phyloP scores from a whole-genome alignment of 2,888 invertebrate genomes.

The Rhodophaea formosa region DNA sequence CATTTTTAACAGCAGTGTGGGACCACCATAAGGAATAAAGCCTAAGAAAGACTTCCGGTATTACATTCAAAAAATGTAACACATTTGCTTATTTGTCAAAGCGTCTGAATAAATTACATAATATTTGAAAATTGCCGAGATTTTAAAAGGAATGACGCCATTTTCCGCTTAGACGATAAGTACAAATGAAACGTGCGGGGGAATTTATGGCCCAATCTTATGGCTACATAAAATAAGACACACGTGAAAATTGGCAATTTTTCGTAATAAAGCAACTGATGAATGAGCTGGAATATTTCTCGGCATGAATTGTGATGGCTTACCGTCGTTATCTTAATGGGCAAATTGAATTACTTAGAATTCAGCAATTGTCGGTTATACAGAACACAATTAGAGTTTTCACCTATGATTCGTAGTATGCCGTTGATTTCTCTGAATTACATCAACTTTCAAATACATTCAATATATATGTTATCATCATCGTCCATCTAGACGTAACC shows the following conservation, averaged over 20 bases:
- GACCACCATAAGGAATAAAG: no score
- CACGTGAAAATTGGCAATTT: constrained; percentile 78
- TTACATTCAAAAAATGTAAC: background rate
- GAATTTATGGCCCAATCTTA: constrained; percentile 76
- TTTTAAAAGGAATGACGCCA: constrained; percentile 50
- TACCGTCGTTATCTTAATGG: constrained; percentile 11
- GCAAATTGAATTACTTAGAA: constrained; percentile 10
- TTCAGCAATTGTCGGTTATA: background rate
- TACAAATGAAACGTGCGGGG: constrained; percentile 64
- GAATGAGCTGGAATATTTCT: constrained; percentile 21
- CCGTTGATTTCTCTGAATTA: no score
- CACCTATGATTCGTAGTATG: no score
- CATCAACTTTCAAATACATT: no score
- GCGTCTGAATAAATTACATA: constrained; percentile 30
- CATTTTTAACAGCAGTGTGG: no score
- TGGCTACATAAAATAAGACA: constrained; percentile 68
- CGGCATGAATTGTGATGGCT: constrained; percentile 14
- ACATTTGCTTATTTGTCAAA: constrained; percentile 4
- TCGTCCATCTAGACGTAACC: no score
- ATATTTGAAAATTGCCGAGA: constrained; percentile 37
- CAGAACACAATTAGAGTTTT: no score
- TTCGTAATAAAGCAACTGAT: constrained; percentile 67
- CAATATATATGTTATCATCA: no score
- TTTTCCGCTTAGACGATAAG: constrained; percentile 62
- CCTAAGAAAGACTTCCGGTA: no score